Base-by-base conservation (phyloP, 2,797 vertebrate species). In the Coluber constrictor region DNA sequence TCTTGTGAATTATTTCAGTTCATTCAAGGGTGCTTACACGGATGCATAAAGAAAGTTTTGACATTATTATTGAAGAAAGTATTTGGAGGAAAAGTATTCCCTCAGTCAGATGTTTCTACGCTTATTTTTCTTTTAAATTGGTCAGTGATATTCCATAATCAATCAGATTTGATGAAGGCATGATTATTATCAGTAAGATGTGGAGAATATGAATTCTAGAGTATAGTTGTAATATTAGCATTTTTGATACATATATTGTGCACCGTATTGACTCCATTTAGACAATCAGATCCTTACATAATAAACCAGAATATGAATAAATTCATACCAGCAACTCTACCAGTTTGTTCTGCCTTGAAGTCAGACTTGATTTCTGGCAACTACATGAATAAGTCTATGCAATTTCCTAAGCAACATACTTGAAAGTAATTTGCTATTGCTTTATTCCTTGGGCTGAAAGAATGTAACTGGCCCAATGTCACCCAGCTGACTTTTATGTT, bases 1-100 rank as follows among this genome's bases (percentile, higher is more conserved):
- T 27, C 13, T 93, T 95, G 11, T 89, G 66, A 95, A 95, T 63
- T 51, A 91, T 60, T 90, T 89, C 91, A 93, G 63, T 18, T 60
- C 87, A 87, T 5, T 94, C 8, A 0, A 91, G 87, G 88, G 51
- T 5, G 74, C 56, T 90, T 94, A 89, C 92, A 56, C 79, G 47
- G 29, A 12, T 57, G 20, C 29, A 1, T 37, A 25, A 54, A 54
- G 47, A 79, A 74, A 56, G 13, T 29, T 83, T 90, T 59, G 51
- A n/a, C 15, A 70, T 70, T 70, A 66, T n/a, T 66, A 54, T 66
- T 25, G 43, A 83, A 18, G 23, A 74, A 32, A 27, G 23, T 83
- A 12, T 59, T 83, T 18, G 29, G 66, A 79, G 29, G 23, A 16
- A 43, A 37, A 27, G 12, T 57, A 32, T 79, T 90, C 32, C 25